Conservation (phyloP, 2,888 invertebrate genomes). For the Chorisops tibialis region DNA sequence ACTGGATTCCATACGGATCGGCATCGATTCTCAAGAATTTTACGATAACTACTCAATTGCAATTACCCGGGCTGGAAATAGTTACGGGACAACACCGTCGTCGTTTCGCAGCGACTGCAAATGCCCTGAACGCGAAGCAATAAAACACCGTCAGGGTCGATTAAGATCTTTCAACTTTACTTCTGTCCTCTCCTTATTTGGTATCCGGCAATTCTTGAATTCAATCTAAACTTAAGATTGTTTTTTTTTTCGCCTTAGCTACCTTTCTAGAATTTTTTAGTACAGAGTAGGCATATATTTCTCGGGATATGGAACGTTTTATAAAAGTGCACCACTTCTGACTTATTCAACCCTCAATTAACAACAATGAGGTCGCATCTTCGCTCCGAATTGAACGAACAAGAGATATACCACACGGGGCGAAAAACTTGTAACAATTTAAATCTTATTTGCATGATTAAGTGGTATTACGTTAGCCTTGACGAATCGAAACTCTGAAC, state of each 20-base stretch:
- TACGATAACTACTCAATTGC: too few relatives aligned
- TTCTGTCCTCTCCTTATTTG: background rate
- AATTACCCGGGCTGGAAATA: too few relatives aligned
- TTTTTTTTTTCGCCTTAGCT: background rate
- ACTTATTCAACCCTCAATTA: background rate
- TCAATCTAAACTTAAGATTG: background rate
- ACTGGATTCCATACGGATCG: too few relatives aligned
- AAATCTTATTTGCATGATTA: conserved; percentile 30
- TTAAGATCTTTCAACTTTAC: conserved; percentile 27
- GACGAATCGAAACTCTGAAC: conserved; percentile 15
- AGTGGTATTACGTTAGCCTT: conserved; percentile 25
- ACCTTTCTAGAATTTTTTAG: background rate
- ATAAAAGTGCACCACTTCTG: too few relatives aligned
- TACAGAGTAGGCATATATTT: too few relatives aligned
- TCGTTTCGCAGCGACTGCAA: too few relatives aligned
- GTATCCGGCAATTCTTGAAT: too few relatives aligned
- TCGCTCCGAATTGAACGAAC: background rate
- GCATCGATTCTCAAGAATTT: too few relatives aligned
- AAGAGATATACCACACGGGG: background rate
- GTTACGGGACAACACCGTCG: too few relatives aligned
- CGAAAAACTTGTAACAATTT: background rate
- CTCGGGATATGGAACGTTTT: too few relatives aligned
- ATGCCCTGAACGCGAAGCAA: background rate
- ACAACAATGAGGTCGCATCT: background rate
- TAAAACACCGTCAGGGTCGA: conserved; percentile 24